Percentiles rank a stretch among this genome's conserved stretches.
Conservation (phyloP, 2,113 vertebrate species). For the Tinamus guttatus region DNA sequence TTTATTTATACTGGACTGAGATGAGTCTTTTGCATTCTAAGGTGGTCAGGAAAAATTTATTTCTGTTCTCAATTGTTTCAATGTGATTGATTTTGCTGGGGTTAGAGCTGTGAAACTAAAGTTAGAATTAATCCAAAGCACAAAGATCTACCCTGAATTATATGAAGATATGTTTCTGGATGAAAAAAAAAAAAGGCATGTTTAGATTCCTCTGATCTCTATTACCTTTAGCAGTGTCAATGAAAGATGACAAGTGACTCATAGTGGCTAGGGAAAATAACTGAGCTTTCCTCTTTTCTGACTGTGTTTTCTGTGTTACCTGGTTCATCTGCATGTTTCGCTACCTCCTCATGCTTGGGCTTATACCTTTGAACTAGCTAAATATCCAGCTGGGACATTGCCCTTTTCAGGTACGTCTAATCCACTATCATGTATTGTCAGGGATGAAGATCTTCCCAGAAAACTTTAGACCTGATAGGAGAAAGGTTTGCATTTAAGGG, state of each 20-base stretch:
- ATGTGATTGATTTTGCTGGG: neutral
- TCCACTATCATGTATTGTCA: neutral
- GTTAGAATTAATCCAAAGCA: neutral
- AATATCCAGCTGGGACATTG: neutral
- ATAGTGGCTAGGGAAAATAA: neutral
- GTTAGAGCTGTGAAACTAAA: neutral
- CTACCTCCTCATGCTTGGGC: neutral
- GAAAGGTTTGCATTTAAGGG: neutral
- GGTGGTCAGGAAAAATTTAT: neutral
- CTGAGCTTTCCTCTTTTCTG: neutral
- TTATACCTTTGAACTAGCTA: neutral
- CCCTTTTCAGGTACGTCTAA: neutral
- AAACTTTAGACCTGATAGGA: neutral
- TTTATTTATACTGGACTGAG: neutral
- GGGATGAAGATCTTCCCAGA: neutral
- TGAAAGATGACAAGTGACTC: neutral
- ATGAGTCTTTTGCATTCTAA: neutral
- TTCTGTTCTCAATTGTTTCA: neutral
- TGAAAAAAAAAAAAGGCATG: neutral
- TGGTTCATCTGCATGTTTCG: neutral
- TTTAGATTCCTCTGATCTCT: neutral
- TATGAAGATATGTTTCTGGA: neutral
- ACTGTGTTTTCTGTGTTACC: neutral
- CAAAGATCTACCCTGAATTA: neutral
- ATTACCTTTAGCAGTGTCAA: fast-evolving